Evolutionary conservation across 1,140 invertebrate species (phyloP).

Genomic region (Philaenus spumarius): DNA sequence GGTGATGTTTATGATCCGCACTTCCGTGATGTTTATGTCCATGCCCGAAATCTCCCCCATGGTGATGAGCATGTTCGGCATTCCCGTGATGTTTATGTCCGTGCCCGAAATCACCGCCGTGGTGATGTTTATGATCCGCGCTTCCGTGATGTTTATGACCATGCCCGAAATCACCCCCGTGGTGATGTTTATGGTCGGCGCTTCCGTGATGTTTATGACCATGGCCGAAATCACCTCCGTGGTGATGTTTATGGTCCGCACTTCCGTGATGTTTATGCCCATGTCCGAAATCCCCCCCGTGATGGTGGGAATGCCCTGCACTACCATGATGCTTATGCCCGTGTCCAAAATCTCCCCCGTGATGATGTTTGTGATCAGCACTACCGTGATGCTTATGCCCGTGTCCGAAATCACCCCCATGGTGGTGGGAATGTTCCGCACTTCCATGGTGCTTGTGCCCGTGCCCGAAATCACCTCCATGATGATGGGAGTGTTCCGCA

Average conservation of each 20-base stretch:
- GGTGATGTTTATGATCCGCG: neutral
- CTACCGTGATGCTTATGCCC: neutral
- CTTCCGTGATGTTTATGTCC: constrained; percentile 6
- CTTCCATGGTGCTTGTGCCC: neutral
- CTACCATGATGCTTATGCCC: neutral
- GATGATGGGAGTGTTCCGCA: neutral
- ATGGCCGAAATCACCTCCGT: constrained; percentile 4
- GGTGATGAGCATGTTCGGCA: neutral
- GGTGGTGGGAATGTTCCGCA: neutral
- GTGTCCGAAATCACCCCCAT: neutral
- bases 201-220: constrained; percentile 5
- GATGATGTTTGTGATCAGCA: neutral
- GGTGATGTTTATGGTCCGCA: neutral
- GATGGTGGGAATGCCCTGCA: neutral
- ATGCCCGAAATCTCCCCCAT: constrained; percentile 5
- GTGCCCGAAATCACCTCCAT: neutral
- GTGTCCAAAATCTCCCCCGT: neutral
- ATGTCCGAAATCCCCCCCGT: constrained; percentile 6
- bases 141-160: constrained; percentile 6
- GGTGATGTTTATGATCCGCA: neutral
- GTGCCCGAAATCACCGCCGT: constrained; percentile 7
- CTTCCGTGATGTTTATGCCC: constrained; percentile 7
- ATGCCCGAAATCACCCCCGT: constrained; percentile 10
- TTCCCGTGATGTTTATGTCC: constrained; percentile 8
- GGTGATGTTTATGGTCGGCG: constrained; percentile 8